phyloP scores from a whole-genome alignment of 2,888 invertebrate genomes.

The Macrophya alboannulata region DNA sequence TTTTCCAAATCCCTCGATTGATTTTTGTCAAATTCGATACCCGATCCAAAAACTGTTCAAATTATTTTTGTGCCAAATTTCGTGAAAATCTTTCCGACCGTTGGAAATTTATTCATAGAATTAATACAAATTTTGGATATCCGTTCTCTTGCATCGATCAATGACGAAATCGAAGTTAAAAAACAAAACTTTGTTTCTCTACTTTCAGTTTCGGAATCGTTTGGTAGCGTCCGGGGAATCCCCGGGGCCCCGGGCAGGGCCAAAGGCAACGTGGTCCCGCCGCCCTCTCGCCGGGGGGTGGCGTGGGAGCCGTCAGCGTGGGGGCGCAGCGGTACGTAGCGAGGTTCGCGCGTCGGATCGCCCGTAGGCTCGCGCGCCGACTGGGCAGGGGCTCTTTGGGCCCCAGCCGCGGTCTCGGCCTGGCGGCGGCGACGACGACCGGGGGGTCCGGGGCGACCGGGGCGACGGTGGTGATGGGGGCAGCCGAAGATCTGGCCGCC shows the following conservation, averaged over 20 bases:
- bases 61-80: neutral
- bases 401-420: conserved; percentile 77
- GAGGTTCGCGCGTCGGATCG: conserved; percentile 82
- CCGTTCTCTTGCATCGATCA: no score
- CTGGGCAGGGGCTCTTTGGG: conserved; percentile 82
- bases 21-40: neutral
- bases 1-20: neutral
- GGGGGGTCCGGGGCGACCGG: conserved; percentile 68
- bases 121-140: no score
- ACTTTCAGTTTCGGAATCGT: conserved; percentile 22
- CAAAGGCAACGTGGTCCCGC: conserved; percentile 77
- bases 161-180: neutral
- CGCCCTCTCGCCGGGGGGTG: conserved; percentile 84
- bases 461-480: conserved; percentile 65
- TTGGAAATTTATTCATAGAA: no score
- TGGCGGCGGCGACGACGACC: conserved; percentile 65
- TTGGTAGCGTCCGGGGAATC: conserved; percentile 45
- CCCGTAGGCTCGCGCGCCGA: conserved; percentile 78
- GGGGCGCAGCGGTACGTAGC: conserved; percentile 86
- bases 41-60: neutral
- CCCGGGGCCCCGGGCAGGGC: conserved; percentile 62
- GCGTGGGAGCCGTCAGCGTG: conserved; percentile 81
- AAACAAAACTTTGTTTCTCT: neutral
- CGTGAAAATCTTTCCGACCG: no score
- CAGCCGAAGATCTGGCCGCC: conserved; percentile 66